Base-by-base conservation (phyloP, 2,797 vertebrate genomes). In the Kryptopterus vitreolus region DNA sequence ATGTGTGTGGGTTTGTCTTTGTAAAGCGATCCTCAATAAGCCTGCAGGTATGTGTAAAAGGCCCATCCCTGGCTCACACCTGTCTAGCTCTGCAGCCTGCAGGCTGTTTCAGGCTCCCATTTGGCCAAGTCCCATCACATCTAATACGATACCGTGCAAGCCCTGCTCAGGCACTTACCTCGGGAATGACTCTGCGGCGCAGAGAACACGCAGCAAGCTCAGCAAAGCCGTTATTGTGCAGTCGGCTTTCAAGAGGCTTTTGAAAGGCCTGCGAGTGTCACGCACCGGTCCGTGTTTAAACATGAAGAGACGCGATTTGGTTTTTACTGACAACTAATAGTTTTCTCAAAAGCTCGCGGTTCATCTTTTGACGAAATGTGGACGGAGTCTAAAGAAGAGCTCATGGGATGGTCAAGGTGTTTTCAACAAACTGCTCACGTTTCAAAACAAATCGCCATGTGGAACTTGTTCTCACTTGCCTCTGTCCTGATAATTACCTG, bases 381-480 rank as follows among this genome's bases (percentile, higher is more conserved):
- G 50, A 59, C 20, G 33, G 66, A 55, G 35, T 53, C 33, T 82
- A 75, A 57, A 82, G 52, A 43, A 53, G 83, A 53, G 48, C 76
- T 48, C 72, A 55, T 68, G 77, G 31, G 78, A 50, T 84, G 89
- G 92, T 92, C 91, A 76, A 83, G 86, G 82, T 84, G 84, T 84
- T 86, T 83, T 88, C 86, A 81, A 83, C 74, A 57, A 80, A 83
- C 81, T 0, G 85, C 89, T 93, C 90, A 86, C 52, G 50, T 93
- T 93, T 92, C 91, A 92, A 91, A 93, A 94, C 91, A 88, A 84
- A 88, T 82, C 85, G 70, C 81, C 82, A 43, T 16, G 79, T 62
- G 72, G 31, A 83, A 83, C 93, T 87, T 93, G 93, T 90, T 88
- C 87, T 84, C 90, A 90, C 93, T 86, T 92, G 93, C 93, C 87